Conservation (phyloP, 1,140 invertebrate genomes). For the Portunus trituberculatus region DNA sequence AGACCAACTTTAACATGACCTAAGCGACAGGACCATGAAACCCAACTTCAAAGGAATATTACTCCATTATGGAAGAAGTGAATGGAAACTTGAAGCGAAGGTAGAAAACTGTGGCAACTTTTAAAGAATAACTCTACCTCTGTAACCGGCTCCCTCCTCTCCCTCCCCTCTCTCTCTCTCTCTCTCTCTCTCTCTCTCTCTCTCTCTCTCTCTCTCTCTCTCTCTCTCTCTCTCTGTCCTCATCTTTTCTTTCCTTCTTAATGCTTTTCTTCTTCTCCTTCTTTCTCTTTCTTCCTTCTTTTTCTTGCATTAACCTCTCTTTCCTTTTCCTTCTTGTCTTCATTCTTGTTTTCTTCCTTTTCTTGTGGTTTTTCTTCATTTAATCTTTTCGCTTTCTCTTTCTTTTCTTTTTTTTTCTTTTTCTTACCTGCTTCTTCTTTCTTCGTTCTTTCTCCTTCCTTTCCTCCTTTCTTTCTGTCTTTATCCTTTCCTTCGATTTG, state of each 20-base stretch:
- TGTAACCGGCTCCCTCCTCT: not conserved
- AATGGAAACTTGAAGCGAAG: slow-evolving; percentile 12
- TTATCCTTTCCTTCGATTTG: no score
- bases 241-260: not conserved
- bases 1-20: slow-evolving; percentile 7
- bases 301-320: not conserved
- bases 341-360: no score
- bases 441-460: not conserved
- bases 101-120: not conserved
- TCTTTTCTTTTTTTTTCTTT: no score
- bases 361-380: no score
- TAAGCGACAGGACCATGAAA: not conserved
- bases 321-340: no score
- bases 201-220: not conserved
- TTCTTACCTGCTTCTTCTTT: no score
- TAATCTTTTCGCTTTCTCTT: no score
- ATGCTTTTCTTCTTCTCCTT: not conserved
- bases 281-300: not conserved
- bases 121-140: not conserved
- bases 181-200: not conserved
- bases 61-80: not conserved
- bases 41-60: slow-evolving; percentile 13
- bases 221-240: not conserved
- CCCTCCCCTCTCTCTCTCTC: not conserved
- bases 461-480: not conserved